A percentile compares a stretch with the other conserved stretches of the same genome.
These are phyloP conservation scores for Vulpes lagopus DNA, from an alignment of 2,113 vertebrate genomes.

Conservation along the genomic window DNA sequence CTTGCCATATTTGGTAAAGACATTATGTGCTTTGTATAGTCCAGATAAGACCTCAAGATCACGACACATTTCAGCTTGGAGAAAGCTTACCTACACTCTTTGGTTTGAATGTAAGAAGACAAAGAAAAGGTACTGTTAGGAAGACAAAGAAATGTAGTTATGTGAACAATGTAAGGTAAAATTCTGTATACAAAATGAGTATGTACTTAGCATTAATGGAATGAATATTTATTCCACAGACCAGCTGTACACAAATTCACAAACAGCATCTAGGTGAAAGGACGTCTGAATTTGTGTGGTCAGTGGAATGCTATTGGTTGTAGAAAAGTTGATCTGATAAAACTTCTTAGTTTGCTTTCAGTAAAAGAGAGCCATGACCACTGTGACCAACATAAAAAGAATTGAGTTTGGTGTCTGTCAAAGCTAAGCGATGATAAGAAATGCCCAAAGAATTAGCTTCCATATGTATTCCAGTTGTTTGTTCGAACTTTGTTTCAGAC, in stretches of 20 bases:
- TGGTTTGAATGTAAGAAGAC: conserved; percentile 10
- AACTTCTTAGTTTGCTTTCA: neutral
- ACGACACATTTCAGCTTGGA: neutral
- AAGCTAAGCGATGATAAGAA: neutral
- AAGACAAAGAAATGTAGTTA: neutral
- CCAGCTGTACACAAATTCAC: neutral
- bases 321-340: neutral
- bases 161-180: neutral
- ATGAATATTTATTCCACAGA: neutral
- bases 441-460: neutral
- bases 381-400: neutral
- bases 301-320: neutral
- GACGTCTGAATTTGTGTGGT: neutral
- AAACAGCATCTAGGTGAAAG: neutral
- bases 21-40: neutral
- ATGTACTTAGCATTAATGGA: neutral
- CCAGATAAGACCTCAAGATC: neutral
- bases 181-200: neutral
- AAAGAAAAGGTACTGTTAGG: neutral
- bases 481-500: neutral
- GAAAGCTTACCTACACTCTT: neutral
- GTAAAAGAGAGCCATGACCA: neutral
- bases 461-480: neutral
- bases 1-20: neutral
- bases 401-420: neutral